Conservation (phyloP, 2,113 vertebrate species). For the Mobula hypostoma region DNA sequence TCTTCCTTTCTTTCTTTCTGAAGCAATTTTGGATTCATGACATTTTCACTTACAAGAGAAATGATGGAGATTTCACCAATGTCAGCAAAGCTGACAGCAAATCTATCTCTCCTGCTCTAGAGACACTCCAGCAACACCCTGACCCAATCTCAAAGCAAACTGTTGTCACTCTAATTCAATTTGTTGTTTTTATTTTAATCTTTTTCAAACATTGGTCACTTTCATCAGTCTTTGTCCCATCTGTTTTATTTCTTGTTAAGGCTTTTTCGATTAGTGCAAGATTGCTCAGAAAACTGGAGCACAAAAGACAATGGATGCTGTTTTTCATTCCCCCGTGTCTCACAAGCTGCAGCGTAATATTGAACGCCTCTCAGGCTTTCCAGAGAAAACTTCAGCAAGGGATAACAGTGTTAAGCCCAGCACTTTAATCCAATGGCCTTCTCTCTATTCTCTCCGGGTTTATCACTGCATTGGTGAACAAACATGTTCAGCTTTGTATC, state of each 20-base stretch:
- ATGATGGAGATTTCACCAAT: neutral
- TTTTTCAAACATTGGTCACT: neutral
- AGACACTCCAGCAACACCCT: neutral
- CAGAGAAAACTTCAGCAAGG: neutral
- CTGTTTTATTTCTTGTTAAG: neutral
- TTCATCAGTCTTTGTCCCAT: neutral
- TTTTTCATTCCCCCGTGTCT: neutral
- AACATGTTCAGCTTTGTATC: slow-evolving; percentile 7
- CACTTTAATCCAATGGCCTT: neutral
- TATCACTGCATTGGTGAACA: slow-evolving; percentile 8
- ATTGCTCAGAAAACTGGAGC: neutral
- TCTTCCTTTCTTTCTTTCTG: neutral
- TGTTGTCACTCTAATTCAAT: neutral
- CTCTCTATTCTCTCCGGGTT: neutral
- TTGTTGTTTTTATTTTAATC: neutral
- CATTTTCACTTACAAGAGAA: neutral
- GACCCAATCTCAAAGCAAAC: neutral
- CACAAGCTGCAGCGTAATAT: neutral
- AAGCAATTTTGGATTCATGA: neutral
- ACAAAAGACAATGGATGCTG: neutral
- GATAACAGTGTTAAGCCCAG: neutral
- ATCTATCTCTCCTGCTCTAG: neutral
- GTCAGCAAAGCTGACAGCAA: neutral
- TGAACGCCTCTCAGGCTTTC: neutral
- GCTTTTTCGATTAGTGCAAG: neutral